Evolutionary conservation across 2,888 invertebrate genomes (phyloP).

Genomic region (Heliconius charithonia): DNA sequence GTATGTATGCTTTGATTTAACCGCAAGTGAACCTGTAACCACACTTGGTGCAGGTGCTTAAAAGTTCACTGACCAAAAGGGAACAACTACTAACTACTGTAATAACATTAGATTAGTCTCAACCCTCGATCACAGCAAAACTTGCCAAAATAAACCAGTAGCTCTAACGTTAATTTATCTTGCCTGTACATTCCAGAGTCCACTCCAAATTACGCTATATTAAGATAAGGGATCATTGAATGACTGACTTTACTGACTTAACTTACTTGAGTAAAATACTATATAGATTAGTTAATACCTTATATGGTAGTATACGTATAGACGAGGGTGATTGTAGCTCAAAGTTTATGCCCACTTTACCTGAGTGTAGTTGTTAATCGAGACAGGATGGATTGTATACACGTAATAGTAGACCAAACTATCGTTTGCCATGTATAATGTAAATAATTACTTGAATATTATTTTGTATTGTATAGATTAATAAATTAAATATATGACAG

Average conservation of each 20-base stretch:
- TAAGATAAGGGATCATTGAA: background rate
- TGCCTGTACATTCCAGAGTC: conserved; percentile 21
- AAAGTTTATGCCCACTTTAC: conserved; percentile 23
- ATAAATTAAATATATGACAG: conserved; percentile 28
- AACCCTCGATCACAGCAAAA: background rate
- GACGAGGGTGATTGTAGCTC: conserved; percentile 9
- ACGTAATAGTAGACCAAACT: conserved; percentile 66
- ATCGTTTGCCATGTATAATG: conserved; percentile 77
- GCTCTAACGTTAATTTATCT: background rate
- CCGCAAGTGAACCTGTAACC: background rate
- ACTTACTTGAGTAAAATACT: conserved; percentile 4
- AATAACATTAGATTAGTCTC: conserved; percentile 5
- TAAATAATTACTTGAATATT: conserved; percentile 58
- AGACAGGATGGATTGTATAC: conserved; percentile 33
- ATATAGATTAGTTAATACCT: background rate
- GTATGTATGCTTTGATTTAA: background rate
- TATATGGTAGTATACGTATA: background rate
- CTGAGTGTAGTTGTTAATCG: conserved; percentile 21
- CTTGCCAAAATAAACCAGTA: conserved; percentile 2
- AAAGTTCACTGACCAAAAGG: background rate
- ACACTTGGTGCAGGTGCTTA: background rate
- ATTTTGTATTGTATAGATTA: conserved; percentile 40
- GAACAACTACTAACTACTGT: background rate
- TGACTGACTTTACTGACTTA: conserved; percentile 1
- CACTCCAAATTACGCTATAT: background rate